Base-by-base conservation (phyloP, 2,797 vertebrate species). In the Staurois parvus region DNA sequence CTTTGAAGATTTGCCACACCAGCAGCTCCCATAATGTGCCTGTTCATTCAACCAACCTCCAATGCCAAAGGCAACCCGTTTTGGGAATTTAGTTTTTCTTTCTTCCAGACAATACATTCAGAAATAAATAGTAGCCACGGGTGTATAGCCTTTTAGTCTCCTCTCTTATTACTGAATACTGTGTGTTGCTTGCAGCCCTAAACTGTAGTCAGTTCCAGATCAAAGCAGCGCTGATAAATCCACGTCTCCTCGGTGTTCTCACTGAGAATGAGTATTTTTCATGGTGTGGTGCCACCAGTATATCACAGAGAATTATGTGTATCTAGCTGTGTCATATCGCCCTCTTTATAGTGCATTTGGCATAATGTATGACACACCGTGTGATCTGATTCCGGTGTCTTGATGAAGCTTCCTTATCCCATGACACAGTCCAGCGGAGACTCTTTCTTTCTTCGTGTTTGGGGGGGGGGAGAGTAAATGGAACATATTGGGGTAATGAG, bases 261-360 rank as follows among this genome's bases (percentile, higher is more conserved):
- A 48, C 37, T 37, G 29, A 48, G 59, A 83, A 56, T 45, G 15
- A 83, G 56, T 45, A 34, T 68, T 76, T 75, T 83, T 76, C 81
- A 83, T 83, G 72, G 62, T 76, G 28, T 40, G 52, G 68, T 67
- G 73, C 40, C 26, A 24, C 28, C 40, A 79, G 76, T 74, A 73
- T 48, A 85, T 80, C 69, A 56, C 28, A 80, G 59, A 85, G 70
- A 72, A 73, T 79, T 66, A 66, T 73, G 83, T 84, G 83, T 72
- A 79, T 73, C 76, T 80, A 75, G 72, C 78, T 42, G 70, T 85
- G 84, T 81, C 70, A 30, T 72, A 73, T 62, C 28, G 8, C 56
- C 76, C 37, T 40, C 73, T 74, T 79, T 59, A 59, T 79, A 74
- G 68, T 34, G n/a, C 69, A 10, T 21, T 79, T 74, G 59, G 69